Base-by-base conservation (phyloP, 2,888 invertebrate species). In the Rugalucina vietnamica region DNA sequence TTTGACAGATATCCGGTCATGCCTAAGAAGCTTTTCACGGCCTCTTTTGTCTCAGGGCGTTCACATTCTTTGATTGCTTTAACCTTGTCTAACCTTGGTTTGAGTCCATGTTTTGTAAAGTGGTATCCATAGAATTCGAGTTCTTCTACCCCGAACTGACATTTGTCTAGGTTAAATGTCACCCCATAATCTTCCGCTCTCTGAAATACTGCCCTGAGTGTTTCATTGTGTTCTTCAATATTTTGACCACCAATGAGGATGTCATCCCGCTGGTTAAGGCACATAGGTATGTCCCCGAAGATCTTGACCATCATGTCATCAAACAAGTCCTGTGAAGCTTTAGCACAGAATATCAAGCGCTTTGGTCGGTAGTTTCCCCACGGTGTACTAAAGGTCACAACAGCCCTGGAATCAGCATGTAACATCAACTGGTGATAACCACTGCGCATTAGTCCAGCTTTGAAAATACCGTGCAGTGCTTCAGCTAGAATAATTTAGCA, bases 251-350 rank as follows among this genome's bases (percentile, higher is more conserved):
- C n/a, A n/a, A n/a, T n/a, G n/a, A n/a, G n/a, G n/a, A n/a, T n/a
- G n/a, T n/a, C n/a, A n/a, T n/a, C n/a, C n/a, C n/a, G n/a, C n/a
- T n/a, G n/a, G 54, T 78, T 77, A n/a, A 77, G 36, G 57, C 81
- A 81, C n/a, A 54, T 65, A 29, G 75, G 76, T n/a, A 81, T 81
- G 71, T 81, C 81, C 1, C 76, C 71, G 57, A 81, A 82, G 24
- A 82, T 82, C 24, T 49, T 65, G 34, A 34, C 76, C 72, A 77
- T 81, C 29, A 29, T 36, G n/a, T 78, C 77, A 82, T 82, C 82
- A 60, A 82, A 82, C 24, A 82, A 71, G 39, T 78, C 82, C 73
- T 82, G 78, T 70, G 82, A 82, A 12, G 72, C 69, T 72, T 82
- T 78, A 8, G 77, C 82, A 5, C 70, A 34, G 50, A 82, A 82